These are phyloP conservation scores for Sphaerodactylus townsendi DNA, from an alignment of 2,113 vertebrate genomes.

Conservation along the genomic window DNA sequence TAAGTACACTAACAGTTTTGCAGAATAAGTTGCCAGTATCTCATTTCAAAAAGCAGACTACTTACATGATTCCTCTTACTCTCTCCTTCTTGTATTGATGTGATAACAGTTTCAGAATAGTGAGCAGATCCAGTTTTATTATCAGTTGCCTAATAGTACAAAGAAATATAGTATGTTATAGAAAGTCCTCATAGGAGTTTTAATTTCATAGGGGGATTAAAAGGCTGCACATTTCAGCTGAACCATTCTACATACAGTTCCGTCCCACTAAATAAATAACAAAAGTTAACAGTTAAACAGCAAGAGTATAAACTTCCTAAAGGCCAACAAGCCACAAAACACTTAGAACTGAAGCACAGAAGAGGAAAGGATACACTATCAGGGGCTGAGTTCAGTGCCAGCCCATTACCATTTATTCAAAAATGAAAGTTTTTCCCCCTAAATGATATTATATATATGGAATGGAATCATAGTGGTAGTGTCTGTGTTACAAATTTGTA, in stretches of 20 bases:
- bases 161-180: constrained; percentile 26
- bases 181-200: neutral
- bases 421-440: too few relatives aligned
- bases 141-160: constrained; percentile 75
- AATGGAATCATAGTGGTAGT: too few relatives aligned
- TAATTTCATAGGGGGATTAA: too few relatives aligned
- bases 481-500: too few relatives aligned
- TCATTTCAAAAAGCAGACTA: constrained; percentile 21
- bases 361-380: too few relatives aligned
- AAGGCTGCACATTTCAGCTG: neutral
- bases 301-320: too few relatives aligned
- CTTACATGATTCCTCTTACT: constrained; percentile 83
- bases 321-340: neutral
- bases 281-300: too few relatives aligned
- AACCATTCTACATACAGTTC: neutral
- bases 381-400: too few relatives aligned
- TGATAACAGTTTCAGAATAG: constrained; percentile 74
- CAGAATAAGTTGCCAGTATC: neutral
- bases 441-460: too few relatives aligned
- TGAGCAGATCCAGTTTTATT: constrained; percentile 78
- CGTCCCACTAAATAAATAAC: neutral
- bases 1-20: neutral
- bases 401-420: too few relatives aligned
- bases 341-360: neutral
- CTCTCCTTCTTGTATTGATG: constrained; percentile 73